These are phyloP conservation scores for Promerops cafer DNA, from an alignment of 2,113 vertebrate genomes.

Conservation along the genomic window DNA sequence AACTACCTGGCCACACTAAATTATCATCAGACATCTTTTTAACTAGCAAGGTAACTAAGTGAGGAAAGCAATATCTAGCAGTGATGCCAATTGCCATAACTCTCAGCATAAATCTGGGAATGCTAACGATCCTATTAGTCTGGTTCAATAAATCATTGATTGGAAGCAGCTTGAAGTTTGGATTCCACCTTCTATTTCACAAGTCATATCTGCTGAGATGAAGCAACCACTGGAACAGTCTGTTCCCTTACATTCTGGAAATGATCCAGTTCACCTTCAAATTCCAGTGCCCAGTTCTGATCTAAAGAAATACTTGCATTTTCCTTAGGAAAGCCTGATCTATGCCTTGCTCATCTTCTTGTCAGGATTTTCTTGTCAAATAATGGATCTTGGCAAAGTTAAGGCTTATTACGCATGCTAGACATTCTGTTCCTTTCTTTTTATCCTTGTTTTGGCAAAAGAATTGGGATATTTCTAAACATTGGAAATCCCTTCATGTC, in stretches of 20 bases:
- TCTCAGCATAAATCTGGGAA: neutral
- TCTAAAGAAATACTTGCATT: neutral
- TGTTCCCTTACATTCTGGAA: neutral
- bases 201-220: neutral
- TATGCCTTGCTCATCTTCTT: neutral
- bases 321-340: neutral
- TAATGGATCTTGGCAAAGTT: neutral
- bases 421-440: neutral
- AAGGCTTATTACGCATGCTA: neutral
- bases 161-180: neutral
- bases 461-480: neutral
- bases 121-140: neutral
- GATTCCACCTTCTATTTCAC: neutral
- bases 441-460: neutral
- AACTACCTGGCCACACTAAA: neutral
- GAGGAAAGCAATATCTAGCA: neutral
- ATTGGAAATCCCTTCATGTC: neutral
- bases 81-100: neutral
- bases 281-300: neutral
- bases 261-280: neutral
- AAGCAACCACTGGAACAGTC: neutral
- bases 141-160: neutral
- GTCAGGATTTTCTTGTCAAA: neutral
- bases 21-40: neutral
- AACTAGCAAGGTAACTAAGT: neutral